Evolutionary conservation across 2,113 vertebrate genomes (phyloP).

Genomic region (Lonchura striata): DNA sequence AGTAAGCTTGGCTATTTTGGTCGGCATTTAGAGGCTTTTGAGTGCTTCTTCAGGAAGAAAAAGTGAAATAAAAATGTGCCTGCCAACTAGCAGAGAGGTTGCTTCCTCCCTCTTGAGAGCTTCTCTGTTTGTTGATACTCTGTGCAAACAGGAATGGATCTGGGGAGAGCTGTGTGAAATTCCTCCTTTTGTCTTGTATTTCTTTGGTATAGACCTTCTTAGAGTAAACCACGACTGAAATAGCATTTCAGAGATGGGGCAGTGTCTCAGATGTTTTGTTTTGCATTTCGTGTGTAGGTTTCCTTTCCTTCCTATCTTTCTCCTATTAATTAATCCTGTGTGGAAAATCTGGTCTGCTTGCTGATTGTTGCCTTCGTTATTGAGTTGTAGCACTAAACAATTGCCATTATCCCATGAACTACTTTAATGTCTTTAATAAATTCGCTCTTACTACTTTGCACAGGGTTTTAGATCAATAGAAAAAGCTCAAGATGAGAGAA

Average conservation of each 20-base stretch:
- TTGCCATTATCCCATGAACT: constrained; percentile 6
- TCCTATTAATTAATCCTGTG: neutral
- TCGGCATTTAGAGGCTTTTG: neutral
- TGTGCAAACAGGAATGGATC: neutral
- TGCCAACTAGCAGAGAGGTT: neutral
- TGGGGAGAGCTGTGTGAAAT: neutral
- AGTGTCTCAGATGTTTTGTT: neutral
- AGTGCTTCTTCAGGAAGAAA: neutral
- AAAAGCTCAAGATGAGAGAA: neutral
- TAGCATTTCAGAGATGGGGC: neutral
- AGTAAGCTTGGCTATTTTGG: neutral
- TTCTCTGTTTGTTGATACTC: neutral
- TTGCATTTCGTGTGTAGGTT: neutral
- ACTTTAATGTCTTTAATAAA: neutral
- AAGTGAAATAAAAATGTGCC: neutral
- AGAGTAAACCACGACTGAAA: neutral
- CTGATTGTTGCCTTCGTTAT: constrained; percentile 10
- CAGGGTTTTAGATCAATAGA: neutral
- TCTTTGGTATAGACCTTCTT: neutral
- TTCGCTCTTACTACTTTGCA: neutral
- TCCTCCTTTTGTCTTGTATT: neutral
- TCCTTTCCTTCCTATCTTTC: neutral
- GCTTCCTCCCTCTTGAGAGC: neutral
- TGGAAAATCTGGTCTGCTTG: constrained; percentile 41
- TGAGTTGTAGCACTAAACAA: constrained; percentile 4